Conservation (phyloP, 2,888 invertebrate genomes). For the Peribatodes rhomboidaria region DNA sequence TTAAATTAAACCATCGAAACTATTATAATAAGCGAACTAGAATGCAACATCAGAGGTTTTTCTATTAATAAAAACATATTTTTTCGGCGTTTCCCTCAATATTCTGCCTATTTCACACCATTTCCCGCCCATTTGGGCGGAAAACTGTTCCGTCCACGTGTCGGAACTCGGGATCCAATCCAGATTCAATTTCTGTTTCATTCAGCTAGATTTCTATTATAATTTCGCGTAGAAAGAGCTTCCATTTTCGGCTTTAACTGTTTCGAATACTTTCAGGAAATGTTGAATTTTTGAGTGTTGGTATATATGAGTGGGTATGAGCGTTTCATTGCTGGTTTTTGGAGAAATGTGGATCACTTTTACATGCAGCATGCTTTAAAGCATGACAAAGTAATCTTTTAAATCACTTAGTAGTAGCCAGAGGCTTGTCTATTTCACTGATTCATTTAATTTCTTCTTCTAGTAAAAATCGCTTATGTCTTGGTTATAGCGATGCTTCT, state of each 20-base stretch:
- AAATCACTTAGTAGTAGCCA: background rate
- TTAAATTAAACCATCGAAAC: too few relatives aligned
- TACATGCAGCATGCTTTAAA: background rate
- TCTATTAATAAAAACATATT: conserved; percentile 5
- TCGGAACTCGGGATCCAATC: conserved; percentile 14
- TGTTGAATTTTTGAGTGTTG: too few relatives aligned
- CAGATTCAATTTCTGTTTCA: conserved; percentile 21
- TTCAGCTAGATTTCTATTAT: conserved; percentile 9
- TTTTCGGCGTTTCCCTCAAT: conserved; percentile 7
- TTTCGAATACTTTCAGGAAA: background rate
- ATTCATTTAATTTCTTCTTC: background rate
- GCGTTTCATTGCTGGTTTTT: too few relatives aligned
- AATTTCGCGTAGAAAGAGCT: background rate
- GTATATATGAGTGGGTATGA: too few relatives aligned
- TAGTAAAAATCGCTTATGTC: too few relatives aligned
- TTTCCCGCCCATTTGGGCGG: conserved; percentile 17
- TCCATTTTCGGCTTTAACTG: too few relatives aligned
- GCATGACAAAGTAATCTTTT: background rate
- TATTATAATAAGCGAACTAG: background rate
- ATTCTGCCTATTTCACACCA: conserved; percentile 26
- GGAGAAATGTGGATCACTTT: too few relatives aligned
- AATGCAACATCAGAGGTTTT: background rate
- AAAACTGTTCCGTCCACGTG: conserved; percentile 23
- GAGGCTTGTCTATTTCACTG: background rate
- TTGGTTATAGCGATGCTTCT: too few relatives aligned